Evolutionary conservation across 2,797 vertebrate genomes (phyloP), one percentile per base, ranked within the genome.

Genomic region (Octomys mimax): DNA sequence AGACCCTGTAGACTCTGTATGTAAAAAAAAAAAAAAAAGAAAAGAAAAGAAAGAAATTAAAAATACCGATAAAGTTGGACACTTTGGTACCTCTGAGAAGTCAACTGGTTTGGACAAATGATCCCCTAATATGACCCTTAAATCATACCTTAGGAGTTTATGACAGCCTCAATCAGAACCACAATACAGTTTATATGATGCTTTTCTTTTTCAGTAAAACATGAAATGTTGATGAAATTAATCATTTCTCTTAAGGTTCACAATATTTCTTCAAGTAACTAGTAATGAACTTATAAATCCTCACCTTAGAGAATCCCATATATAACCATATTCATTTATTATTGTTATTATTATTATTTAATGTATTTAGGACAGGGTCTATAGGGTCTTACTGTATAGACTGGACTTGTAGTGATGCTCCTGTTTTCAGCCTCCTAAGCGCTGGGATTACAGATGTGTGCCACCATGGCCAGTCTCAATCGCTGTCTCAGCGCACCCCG

Each of bases 201-300:
- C 21, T 64, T 95, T 94, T 89, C 26, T 87, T 93, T 86, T 71
- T 49, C 42, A 83, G 75, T 92, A 52, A 92, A 86, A 87, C 87
- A 71, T 89, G 87, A 21, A 61, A 61, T 78, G 22, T 70, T 22
- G 14, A 80, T 19, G 57, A 95, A 92, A 79, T 49, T 49, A 10
- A 3, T 91, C 31, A 68, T 96, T 96, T 81, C 36, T 39, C 36
- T 75, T 87, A 87, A 22, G 4, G 0, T 70, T 91, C 64, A 52
- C 3, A 75, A 5, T n/a, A 68, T 54, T 94, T 84, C 31, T 49
- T 86, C 39, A 22, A 66, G 12, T 39, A 49, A 49, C 57, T 28
- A 2, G 11, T 42, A 91, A 83, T 75, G 71, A 86, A 13, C 33
- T 46, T 59, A 57, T 62, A 66, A 84, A 52, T 42, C 73, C n/a